Percentiles rank a stretch among this genome's conserved stretches.
phyloP scores from a whole-genome alignment of 2,888 invertebrate genomes.

The Nephrotoma appendiculata region DNA sequence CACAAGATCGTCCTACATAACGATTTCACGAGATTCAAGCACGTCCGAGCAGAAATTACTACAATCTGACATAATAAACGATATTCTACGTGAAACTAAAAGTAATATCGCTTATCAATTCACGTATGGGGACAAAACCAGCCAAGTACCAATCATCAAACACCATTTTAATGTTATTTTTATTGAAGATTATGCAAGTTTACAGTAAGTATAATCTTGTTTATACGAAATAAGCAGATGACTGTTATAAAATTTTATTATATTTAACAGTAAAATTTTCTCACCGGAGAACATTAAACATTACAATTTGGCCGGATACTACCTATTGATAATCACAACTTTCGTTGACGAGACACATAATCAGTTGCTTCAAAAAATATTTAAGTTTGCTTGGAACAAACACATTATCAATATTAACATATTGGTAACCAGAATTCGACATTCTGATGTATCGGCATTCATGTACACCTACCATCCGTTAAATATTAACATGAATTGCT shows the following conservation, averaged over 20 bases:
- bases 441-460: neutral
- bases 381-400: constrained; percentile 6
- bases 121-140: neutral
- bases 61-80: neutral
- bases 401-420: constrained; percentile 7
- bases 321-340: neutral
- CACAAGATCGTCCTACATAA: neutral
- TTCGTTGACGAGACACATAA: neutral
- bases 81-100: neutral
- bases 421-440: neutral
- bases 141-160: neutral
- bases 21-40: neutral
- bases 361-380: neutral
- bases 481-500: constrained; percentile 3
- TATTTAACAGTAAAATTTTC: neutral
- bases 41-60: neutral
- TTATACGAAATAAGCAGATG: too few relatives aligned
- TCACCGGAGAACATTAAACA: neutral
- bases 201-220: neutral
- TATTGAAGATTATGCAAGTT: neutral
- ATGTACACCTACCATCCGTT: constrained; percentile 13
- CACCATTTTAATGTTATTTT: neutral
- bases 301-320: neutral
- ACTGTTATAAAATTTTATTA: neutral
- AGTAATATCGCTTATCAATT: neutral